phyloP scores from a whole-genome alignment of 2,797 vertebrate genomes.

The Chloroceryle amazona region DNA sequence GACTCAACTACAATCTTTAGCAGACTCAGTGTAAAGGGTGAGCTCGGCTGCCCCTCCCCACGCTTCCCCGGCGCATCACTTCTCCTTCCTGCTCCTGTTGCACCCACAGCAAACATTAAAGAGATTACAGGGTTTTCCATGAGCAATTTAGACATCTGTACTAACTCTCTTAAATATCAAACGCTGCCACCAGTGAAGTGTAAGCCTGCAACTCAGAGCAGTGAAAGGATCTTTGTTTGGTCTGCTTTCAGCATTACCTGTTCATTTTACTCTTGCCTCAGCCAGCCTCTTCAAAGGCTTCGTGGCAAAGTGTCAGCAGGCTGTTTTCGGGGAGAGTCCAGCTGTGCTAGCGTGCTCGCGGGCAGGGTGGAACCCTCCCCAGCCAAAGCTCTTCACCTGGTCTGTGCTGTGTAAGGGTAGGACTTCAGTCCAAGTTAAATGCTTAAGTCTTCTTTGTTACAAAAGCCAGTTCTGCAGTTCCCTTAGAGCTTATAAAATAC shows the following conservation, averaged over 20 bases:
- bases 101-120: background rate
- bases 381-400: background rate
- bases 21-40: background rate
- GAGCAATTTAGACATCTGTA: background rate
- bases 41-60: background rate
- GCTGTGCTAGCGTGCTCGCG: background rate
- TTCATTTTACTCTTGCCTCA: background rate
- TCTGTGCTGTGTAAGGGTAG: background rate
- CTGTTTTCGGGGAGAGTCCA: background rate
- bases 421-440: background rate
- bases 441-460: background rate
- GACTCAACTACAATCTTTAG: background rate
- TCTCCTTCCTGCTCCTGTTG: background rate
- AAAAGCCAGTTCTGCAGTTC: background rate
- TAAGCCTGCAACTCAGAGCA: background rate
- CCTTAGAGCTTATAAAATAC: background rate
- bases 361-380: background rate
- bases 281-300: background rate
- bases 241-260: fast-evolving
- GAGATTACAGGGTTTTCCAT: background rate
- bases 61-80: fast-evolving
- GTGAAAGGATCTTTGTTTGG: background rate
- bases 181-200: background rate
- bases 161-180: background rate
- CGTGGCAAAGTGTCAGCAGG: fast-evolving